phyloP scores from a whole-genome alignment of 2,888 invertebrate species.

The Calliphora vomitoria region DNA sequence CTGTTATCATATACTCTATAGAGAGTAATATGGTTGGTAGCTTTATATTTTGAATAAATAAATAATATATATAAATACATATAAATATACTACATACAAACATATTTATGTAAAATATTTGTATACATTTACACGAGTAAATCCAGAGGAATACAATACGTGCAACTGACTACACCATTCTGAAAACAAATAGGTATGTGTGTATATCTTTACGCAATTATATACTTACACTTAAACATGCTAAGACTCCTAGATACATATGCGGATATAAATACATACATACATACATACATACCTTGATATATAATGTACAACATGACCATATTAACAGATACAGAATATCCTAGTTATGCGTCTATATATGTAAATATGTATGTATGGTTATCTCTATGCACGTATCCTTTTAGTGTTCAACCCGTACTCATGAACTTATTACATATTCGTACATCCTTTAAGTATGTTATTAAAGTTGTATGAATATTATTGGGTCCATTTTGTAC shows the following conservation, averaged over 20 bases:
- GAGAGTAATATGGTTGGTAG: constrained; percentile 49
- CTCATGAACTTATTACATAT: constrained; percentile 16
- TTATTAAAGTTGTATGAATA: constrained; percentile 54
- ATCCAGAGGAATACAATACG: not conserved
- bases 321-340: constrained; percentile 55
- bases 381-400: constrained; percentile 20
- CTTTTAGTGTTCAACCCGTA: not conserved
- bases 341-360: constrained; percentile 26
- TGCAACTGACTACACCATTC: constrained; percentile 13
- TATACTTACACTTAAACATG: not conserved
- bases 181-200: constrained; percentile 10
- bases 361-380: not conserved
- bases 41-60: constrained; percentile 59
- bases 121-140: not conserved
- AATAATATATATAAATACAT: constrained; percentile 24
- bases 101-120: constrained; percentile 23
- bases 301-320: constrained; percentile 3
- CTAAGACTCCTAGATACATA: not conserved
- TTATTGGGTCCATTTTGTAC: constrained; percentile 56
- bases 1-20: constrained; percentile 41
- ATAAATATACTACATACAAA: not conserved
- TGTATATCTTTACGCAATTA: constrained; percentile 33
- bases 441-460: constrained; percentile 48
- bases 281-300: not conserved
- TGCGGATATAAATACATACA: too few relatives aligned